phyloP scores from a whole-genome alignment of 2,888 invertebrate genomes.

The Auanema sp. region DNA sequence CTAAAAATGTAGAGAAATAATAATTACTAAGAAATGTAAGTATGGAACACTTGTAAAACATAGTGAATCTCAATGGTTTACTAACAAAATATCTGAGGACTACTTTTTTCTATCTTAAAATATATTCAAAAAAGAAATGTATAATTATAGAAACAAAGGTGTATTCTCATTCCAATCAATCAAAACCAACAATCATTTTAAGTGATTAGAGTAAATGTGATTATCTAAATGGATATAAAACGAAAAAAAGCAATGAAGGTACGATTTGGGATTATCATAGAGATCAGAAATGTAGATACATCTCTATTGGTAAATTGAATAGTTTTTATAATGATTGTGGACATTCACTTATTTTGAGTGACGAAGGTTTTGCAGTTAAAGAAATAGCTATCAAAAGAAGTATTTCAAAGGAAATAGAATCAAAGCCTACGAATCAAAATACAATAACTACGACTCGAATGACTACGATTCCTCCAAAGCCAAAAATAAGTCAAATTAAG shows the following conservation, averaged over 20 bases:
- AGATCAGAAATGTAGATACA: conserved; percentile 34
- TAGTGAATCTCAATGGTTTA: too few relatives aligned
- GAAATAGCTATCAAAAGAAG: too few relatives aligned
- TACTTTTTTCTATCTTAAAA: conserved; percentile 27
- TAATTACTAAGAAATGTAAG: conserved; percentile 33
- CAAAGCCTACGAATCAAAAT: too few relatives aligned
- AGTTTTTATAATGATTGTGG: conserved; percentile 30
- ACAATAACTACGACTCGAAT: too few relatives aligned
- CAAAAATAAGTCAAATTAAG: too few relatives aligned
- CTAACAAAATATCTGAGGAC: too few relatives aligned
- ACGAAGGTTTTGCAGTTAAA: conserved; percentile 30
- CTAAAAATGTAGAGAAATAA: conserved; percentile 46
- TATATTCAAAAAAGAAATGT: conserved; percentile 47
- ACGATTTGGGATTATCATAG: background rate
- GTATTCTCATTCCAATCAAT: conserved; percentile 44
- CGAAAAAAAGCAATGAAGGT: background rate
- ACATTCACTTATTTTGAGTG: conserved; percentile 19
- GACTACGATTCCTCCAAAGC: too few relatives aligned
- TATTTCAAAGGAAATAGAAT: too few relatives aligned
- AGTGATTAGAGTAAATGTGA: conserved; percentile 34
- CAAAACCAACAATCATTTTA: conserved; percentile 33
- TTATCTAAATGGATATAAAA: conserved; percentile 35
- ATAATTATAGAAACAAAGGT: conserved; percentile 47
- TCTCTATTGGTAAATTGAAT: conserved; percentile 35
- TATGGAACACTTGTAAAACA: conserved; percentile 31